Evolutionary conservation across 2,888 invertebrate species (phyloP).

Genomic region (Tipula confusa): DNA sequence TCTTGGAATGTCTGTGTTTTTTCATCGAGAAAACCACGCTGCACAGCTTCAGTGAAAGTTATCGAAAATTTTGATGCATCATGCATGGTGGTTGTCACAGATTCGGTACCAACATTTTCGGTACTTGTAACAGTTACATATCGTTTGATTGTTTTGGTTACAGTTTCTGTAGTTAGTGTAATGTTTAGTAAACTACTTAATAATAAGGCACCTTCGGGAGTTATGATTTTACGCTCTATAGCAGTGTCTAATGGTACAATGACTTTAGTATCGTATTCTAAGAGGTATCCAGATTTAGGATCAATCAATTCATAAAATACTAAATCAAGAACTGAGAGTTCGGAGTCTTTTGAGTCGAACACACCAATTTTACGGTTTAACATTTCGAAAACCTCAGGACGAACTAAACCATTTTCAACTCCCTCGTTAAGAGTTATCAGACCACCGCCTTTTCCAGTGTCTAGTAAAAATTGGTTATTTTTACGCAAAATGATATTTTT

Average conservation of each 20-base stretch:
- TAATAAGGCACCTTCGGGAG: constrained; percentile 81
- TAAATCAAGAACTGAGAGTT: constrained; percentile 80
- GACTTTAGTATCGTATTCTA: constrained; percentile 68
- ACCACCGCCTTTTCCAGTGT: constrained; percentile 70
- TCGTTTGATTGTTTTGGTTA: constrained; percentile 77
- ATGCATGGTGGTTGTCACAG: constrained; percentile 47
- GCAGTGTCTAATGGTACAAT: constrained; percentile 80
- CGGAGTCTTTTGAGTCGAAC: constrained; percentile 54
- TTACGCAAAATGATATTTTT: constrained; percentile 73
- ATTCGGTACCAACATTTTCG: constrained; percentile 37
- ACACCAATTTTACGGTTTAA: constrained; percentile 78
- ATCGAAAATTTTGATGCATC: constrained; percentile 57
- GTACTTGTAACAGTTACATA: constrained; percentile 73
- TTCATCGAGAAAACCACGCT: constrained; percentile 75
- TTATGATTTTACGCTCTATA: constrained; percentile 76
- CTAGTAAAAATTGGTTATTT: constrained; percentile 64
- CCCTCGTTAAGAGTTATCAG: constrained; percentile 76
- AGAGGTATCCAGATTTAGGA: constrained; percentile 78
- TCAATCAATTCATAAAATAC: constrained; percentile 83
- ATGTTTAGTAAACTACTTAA: constrained; percentile 81
- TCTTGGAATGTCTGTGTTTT: constrained; percentile 70
- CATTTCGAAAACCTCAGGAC: constrained; percentile 83
- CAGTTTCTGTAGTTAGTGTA: constrained; percentile 80
- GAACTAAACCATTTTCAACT: constrained; percentile 69
- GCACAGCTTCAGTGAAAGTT: constrained; percentile 73